Evolutionary conservation across 1,140 invertebrate genomes (phyloP), one percentile per base, ranked within the genome.

Genomic region (Lepidostoma basale): DNA sequence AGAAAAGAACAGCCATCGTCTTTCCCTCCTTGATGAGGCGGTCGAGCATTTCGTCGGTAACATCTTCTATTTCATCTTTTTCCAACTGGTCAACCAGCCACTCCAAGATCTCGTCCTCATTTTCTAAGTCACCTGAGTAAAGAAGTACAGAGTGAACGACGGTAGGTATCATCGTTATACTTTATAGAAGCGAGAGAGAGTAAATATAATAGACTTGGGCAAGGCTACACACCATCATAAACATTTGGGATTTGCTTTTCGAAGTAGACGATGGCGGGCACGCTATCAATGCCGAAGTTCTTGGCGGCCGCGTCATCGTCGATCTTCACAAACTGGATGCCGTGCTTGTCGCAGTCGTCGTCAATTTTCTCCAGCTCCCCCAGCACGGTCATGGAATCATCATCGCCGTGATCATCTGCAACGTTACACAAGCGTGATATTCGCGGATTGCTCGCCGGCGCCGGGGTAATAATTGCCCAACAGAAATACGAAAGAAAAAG

Each of bases 281-380:
- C 79, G 62, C 88, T 84, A 75, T 96, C 92, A 72, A 96, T 93
- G 72, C 94, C 94, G 78, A 92, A 96, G 74, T 94, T 91, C 72
- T 86, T 86, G 44, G 92, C 91, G 20, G 92, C 92, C 71, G 88
- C 87, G 22, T 88, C 84, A 77, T 96, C 93, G 74, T 95, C 93
- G 70, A 96, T 95, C 82, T 96, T 96, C 2, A 97, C 94, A 79
- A 97, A 96, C 78, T 95, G 92, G 74, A 97, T 96, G 47, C 93
- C 94, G 76, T 93, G 90, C 75, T 92, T 92, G 77, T 95, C 93
- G 74, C 92, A 95, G 77, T 96, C 94, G 78, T 96, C 94, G 77
- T 96, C 94, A 75, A 96, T 96, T 79, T 95, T 93, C 81, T 96
- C 94, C 67, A 96, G 81, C 79, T 96, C 93, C 70, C 85, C 88